Evolutionary conservation across 2,113 vertebrate species (phyloP), one percentile per base, ranked within the genome.

Genomic region (Atractosteus spatula): DNA sequence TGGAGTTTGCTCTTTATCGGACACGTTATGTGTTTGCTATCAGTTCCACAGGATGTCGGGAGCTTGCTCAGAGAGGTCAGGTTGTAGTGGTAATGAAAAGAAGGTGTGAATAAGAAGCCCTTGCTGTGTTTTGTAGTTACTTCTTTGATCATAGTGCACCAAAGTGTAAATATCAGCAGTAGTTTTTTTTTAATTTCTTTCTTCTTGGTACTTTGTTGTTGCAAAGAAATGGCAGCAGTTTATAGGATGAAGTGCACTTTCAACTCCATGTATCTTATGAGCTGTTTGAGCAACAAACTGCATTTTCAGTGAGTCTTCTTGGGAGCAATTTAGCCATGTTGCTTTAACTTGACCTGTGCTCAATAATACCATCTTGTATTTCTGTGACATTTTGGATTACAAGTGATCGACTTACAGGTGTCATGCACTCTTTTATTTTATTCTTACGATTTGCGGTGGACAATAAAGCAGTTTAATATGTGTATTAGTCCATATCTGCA

Each of bases 71-170:
- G 29, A 6, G 12, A 14, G 51, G 43, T 55, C n/a, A 4, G 51
- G 12, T 45, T 43, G 41, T 3, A 7, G 41, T 66, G 42, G 8
- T 66, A 43, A 44, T 66, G 65, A 17, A n/a, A 44, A 43, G n/a
- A 42, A 8, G 10, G 7, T 59, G 56, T 59, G n/a, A 59, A 59
- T 59, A 13, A 59, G 56, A n/a, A 59, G 12, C n/a, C 2, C 11
- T 3, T 12, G 11, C 17, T 65, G 63, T 41, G 63, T 65, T 41
- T 12, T 42, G n/a, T 7, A 29, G 71, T 16, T 41, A 63, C 54
- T 61, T 3, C 69, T 75, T 71, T 75, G 74, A 71, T 75, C 74
- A 41, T 41, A 8, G 51, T 65, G 41, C 69, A 59, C 68, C 54
- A 65, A 64, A 64, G 47, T 10, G 8, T 65, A 57, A 43, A 55